phyloP scores from a whole-genome alignment of 2,797 vertebrate species.

The Crotalus adamanteus region DNA sequence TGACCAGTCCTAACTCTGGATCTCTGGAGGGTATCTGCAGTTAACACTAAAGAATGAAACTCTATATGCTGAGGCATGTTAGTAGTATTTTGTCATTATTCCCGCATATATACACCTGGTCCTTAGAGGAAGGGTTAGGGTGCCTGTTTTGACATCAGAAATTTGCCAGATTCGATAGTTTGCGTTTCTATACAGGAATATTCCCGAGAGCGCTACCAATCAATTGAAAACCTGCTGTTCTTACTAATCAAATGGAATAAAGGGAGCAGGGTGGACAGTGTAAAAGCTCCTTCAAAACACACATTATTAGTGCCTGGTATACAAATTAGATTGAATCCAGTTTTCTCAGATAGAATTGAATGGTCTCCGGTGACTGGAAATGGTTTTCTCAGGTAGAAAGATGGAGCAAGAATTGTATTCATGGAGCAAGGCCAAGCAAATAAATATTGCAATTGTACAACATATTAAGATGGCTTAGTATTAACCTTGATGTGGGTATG shows the following conservation, averaged over 20 bases:
- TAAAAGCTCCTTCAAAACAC: background rate
- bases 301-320: background rate
- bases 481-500: background rate
- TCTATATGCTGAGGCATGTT: background rate
- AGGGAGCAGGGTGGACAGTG: background rate
- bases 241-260: conserved; percentile 1
- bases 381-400: background rate
- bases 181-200: background rate
- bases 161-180: background rate
- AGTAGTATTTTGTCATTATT: background rate
- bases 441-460: background rate
- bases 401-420: background rate
- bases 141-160: background rate
- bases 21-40: background rate
- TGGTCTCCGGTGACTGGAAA: background rate
- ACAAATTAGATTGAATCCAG: background rate
- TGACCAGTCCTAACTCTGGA: background rate
- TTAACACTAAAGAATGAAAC: background rate
- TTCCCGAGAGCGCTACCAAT: background rate
- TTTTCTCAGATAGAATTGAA: background rate
- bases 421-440: background rate
- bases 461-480: background rate
- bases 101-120: background rate
- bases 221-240: background rate
- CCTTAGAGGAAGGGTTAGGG: background rate